A percentile compares a stretch with the other conserved stretches of the same genome.
These are phyloP conservation scores for Chiroxiphia lanceolata DNA, from an alignment of 2,797 vertebrate species.

Conservation along the genomic window DNA sequence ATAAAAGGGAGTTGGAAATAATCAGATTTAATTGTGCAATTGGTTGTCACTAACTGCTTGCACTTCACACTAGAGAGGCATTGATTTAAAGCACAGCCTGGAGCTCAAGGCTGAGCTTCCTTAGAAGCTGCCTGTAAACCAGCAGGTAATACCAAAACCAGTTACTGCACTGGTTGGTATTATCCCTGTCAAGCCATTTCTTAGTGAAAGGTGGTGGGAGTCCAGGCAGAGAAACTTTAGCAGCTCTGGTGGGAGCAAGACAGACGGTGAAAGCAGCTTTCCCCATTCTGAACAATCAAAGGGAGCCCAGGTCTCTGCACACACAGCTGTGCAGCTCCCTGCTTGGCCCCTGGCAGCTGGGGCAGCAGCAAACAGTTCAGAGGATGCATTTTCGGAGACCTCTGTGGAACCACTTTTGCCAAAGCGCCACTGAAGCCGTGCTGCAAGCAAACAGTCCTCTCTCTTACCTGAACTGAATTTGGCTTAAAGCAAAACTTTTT, in stretches of 20 bases:
- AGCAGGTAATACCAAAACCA: not conserved
- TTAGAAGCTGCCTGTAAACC: not conserved
- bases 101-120: not conserved
- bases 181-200: not conserved
- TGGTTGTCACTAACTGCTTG: not conserved
- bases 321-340: rapidly evolving
- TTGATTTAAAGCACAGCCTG: not conserved
- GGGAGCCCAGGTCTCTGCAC: too few relatives aligned
- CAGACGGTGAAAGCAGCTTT: not conserved
- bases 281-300: not conserved
- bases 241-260: not conserved
- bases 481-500: not conserved
- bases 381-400: not conserved
- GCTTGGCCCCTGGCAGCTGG: not conserved
- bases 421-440: not conserved
- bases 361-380: not conserved
- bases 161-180: not conserved
- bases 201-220: not conserved
- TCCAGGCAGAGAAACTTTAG: not conserved
- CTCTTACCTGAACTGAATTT: not conserved
- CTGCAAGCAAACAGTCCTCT: not conserved
- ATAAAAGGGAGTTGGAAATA: not conserved
- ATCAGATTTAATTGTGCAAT: not conserved
- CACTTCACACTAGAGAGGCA: not conserved
- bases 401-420: not conserved